Conservation (phyloP, 2,888 invertebrate genomes). For the Agrochola litura region DNA sequence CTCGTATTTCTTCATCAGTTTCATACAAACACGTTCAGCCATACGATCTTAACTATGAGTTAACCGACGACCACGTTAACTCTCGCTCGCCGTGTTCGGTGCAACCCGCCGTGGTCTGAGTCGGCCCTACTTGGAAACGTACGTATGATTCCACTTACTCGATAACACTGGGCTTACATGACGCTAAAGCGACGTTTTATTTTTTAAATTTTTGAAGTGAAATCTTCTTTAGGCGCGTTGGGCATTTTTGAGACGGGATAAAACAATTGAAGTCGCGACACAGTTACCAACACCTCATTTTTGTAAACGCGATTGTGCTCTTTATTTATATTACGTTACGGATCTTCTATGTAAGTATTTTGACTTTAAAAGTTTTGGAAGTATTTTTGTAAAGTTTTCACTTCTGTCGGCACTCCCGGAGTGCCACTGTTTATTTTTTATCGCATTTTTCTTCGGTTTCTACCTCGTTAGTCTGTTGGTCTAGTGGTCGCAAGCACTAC, state of each 20-base stretch:
- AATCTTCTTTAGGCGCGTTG: too few relatives aligned
- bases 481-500: too few relatives aligned
- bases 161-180: constrained; percentile 79
- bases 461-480: too few relatives aligned
- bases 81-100: constrained; percentile 55
- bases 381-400: too few relatives aligned
- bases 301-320: too few relatives aligned
- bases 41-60: constrained; percentile 16
- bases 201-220: background rate
- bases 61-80: constrained; percentile 59
- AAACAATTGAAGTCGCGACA: too few relatives aligned
- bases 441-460: background rate
- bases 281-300: too few relatives aligned
- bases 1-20: background rate
- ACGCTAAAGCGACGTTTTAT: constrained; percentile 41
- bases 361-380: too few relatives aligned
- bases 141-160: constrained; percentile 90
- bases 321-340: too few relatives aligned
- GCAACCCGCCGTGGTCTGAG: constrained; percentile 76
- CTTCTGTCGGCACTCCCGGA: too few relatives aligned
- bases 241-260: too few relatives aligned
- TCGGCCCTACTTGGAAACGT: constrained; percentile 89
- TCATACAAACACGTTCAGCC: background rate
- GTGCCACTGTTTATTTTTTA: background rate
- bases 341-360: too few relatives aligned